A percentile compares a stretch with the other conserved stretches of the same genome.
Evolutionary conservation across 2,888 invertebrate species (phyloP).

Genomic region (Thalpophila matura): DNA sequence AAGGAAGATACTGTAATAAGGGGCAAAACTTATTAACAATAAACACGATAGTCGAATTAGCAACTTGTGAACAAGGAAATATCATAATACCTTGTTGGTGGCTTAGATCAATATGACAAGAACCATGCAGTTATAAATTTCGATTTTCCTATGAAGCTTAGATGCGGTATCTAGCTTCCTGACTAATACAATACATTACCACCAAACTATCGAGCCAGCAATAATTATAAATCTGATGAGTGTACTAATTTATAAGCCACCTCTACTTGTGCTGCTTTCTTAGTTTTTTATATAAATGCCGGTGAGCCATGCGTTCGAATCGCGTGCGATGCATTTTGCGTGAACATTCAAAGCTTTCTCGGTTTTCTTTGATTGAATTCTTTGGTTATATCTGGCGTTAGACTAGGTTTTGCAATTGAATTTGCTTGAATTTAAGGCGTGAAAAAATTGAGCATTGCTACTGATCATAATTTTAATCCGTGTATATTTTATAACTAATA

Average conservation of each 20-base stretch:
- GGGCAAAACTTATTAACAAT: too few species aligned
- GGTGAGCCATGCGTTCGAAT: constrained; percentile 55
- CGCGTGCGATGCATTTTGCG: constrained; percentile 65
- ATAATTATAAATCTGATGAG: constrained; percentile 41
- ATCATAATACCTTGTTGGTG: too few species aligned
- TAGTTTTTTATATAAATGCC: constrained; percentile 67
- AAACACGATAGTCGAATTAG: too few species aligned
- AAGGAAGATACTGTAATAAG: too few species aligned
- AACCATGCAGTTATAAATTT: too few species aligned
- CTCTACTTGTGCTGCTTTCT: constrained; percentile 61
- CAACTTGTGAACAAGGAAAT: too few species aligned
- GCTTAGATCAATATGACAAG: too few species aligned
- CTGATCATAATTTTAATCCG: too few species aligned
- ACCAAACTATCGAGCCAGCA: constrained; percentile 29
- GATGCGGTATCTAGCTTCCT: background rate
- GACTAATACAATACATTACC: constrained; percentile 33
- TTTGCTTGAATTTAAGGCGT: background rate
- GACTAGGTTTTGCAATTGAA: constrained; percentile 30
- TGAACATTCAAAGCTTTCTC: constrained; percentile 63
- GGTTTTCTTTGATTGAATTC: constrained; percentile 62
- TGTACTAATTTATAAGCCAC: constrained; percentile 61
- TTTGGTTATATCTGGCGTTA: constrained; percentile 43
- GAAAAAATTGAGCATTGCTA: background rate
- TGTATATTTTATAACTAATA: too few species aligned
- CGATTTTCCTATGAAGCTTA: background rate